These are phyloP conservation scores for Neofelis nebulosa DNA, from an alignment of 2,113 vertebrate species.

Conservation along the genomic window DNA sequence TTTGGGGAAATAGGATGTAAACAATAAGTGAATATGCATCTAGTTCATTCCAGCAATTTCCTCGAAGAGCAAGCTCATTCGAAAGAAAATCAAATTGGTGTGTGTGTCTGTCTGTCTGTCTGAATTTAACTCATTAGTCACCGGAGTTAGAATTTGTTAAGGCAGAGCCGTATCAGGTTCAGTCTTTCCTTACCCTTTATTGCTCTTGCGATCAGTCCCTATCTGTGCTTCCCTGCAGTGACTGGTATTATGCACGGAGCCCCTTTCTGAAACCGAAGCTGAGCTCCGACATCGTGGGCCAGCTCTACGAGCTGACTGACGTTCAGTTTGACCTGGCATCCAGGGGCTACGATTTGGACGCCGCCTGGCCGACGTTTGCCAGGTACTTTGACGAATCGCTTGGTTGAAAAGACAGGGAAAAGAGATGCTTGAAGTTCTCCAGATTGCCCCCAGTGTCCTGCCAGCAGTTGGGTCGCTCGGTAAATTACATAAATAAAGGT, in stretches of 20 bases:
- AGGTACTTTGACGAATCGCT: conserved; percentile 85
- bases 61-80: background rate
- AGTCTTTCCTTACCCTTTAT: background rate
- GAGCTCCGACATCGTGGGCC: conserved; percentile 92
- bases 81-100: background rate
- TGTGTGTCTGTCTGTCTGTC: background rate
- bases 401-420: background rate
- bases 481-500: background rate
- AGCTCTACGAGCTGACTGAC: conserved; percentile 96
- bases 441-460: background rate
- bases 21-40: background rate
- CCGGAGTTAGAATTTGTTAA: background rate
- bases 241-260: conserved; percentile 97
- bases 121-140: background rate
- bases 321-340: conserved; percentile 94
- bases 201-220: background rate
- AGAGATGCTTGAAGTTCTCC: background rate
- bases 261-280: conserved; percentile 94
- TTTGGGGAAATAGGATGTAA: background rate
- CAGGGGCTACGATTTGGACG: conserved; percentile 94
- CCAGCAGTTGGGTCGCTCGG: background rate
- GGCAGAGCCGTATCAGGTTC: background rate
- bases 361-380: conserved; percentile 94
- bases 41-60: background rate
- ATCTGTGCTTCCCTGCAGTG: conserved; percentile 82